Evolutionary conservation across 2,113 vertebrate species (phyloP).

Genomic region (Dryoscopus gambensis): DNA sequence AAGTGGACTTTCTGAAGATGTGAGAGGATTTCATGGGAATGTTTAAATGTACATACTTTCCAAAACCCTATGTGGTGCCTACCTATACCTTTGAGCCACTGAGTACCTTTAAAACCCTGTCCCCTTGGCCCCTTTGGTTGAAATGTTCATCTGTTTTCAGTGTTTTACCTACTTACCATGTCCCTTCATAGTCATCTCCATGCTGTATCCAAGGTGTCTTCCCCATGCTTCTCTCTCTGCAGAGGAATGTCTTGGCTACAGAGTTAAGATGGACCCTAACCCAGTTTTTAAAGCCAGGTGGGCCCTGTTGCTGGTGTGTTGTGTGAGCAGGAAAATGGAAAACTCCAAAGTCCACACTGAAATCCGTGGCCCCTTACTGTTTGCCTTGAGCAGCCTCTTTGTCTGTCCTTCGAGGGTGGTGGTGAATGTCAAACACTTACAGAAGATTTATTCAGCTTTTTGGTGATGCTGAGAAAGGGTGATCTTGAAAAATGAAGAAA

Average conservation of each 20-base stretch:
- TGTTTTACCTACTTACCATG: not conserved
- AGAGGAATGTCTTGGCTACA: not conserved
- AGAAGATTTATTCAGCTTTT: not conserved
- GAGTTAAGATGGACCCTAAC: not conserved
- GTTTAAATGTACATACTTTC: not conserved
- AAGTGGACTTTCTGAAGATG: not conserved
- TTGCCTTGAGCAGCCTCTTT: not conserved
- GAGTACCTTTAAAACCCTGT: not conserved
- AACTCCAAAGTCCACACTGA: not conserved
- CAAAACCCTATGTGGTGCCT: not conserved
- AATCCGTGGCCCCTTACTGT: rapidly evolving
- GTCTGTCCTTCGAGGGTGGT: not conserved
- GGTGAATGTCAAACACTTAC: rapidly evolving
- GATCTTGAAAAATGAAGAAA: not conserved
- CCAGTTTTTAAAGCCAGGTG: not conserved
- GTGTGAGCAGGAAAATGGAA: not conserved
- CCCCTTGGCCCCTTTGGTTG: not conserved
- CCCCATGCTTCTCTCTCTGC: not conserved
- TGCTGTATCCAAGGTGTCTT: not conserved
- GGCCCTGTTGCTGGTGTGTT: not conserved
- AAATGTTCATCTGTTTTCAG: not conserved
- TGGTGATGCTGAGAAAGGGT: not conserved
- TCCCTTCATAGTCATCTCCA: not conserved
- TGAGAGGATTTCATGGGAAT: not conserved
- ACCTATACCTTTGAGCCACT: not conserved